Conservation (phyloP, 2,797 vertebrate genomes). For the Uromys caudimaculatus region DNA sequence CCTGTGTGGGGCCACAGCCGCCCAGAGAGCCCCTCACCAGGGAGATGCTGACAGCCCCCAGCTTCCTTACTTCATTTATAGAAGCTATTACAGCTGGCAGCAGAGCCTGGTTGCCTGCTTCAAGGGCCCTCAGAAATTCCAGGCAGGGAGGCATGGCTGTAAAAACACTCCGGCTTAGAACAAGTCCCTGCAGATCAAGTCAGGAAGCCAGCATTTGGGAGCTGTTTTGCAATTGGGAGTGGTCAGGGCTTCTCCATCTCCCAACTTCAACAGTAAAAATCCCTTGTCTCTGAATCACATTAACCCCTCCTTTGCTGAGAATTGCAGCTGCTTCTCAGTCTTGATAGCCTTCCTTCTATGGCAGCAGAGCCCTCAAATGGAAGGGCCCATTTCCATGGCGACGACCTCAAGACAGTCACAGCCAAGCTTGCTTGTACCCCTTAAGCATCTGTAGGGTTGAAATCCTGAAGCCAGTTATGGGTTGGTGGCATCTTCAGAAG, state of each 20-base stretch:
- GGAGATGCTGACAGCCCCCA: not conserved
- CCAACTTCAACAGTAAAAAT: not conserved
- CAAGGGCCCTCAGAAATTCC: conserved; percentile 13
- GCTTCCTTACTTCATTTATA: not conserved
- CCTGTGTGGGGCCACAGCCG: not conserved
- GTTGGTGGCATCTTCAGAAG: conserved; percentile 21
- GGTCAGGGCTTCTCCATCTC: not conserved
- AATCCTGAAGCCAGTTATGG: not conserved
- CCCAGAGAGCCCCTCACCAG: not conserved
- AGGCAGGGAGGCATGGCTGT: not conserved
- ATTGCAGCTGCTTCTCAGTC: not conserved
- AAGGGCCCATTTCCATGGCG: not conserved
- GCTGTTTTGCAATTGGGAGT: not conserved
- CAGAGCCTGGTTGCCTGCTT: conserved; percentile 11
- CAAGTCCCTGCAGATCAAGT: conserved; percentile 14
- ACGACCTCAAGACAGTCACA: not conserved
- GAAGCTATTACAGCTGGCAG: not conserved
- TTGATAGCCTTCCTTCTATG: not conserved
- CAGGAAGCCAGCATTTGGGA: not conserved
- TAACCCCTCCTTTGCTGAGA: not conserved
- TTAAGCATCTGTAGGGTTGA: not conserved
- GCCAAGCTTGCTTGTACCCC: not conserved
- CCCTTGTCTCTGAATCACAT: not conserved
- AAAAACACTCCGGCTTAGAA: not conserved
- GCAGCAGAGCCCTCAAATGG: not conserved